Conservation (phyloP, 2,888 invertebrate species). For the Ormyrus pomaceus region DNA sequence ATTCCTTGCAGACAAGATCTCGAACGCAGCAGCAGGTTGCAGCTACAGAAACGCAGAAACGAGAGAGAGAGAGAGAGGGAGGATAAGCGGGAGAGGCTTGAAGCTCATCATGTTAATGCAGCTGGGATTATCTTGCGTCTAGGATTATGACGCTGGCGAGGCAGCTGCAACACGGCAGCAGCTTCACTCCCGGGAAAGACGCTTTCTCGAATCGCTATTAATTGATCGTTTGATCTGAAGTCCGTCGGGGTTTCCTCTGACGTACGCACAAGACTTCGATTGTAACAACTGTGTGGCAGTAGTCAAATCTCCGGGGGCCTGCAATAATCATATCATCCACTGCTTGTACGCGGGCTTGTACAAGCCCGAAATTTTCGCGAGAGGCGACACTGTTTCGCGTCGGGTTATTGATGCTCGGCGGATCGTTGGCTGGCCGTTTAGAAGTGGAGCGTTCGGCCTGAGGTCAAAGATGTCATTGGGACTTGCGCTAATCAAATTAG, state of each 20-base stretch:
- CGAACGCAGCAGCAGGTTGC: constrained; percentile 4
- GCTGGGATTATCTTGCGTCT: constrained; percentile 72
- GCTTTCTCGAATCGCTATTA: constrained; percentile 67
- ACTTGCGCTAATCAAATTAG: too few species aligned
- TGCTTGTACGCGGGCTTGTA: not conserved
- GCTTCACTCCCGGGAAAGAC: constrained; percentile 65
- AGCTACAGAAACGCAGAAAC: constrained; percentile 12
- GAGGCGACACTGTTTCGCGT: not conserved
- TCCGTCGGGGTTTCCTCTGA: constrained; percentile 63
- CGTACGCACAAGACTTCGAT: not conserved
- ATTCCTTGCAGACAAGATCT: constrained; percentile 1
- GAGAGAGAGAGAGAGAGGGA: constrained; percentile 54
- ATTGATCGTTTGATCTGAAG: constrained; percentile 73
- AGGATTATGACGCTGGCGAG: constrained; percentile 64
- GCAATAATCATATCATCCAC: constrained; percentile 39
- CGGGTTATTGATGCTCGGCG: constrained; percentile 4
- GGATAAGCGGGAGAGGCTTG: constrained; percentile 60
- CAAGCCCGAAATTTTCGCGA: too few species aligned
- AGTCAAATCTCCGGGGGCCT: constrained; percentile 15
- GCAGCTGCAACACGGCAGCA: constrained; percentile 43
- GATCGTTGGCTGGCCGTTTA: constrained; percentile 2
- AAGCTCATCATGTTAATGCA: constrained; percentile 75
- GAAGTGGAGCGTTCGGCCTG: not conserved
- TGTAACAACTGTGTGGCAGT: not conserved
- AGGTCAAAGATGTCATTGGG: constrained; percentile 3